A percentile compares a stretch with the other conserved stretches of the same genome.
Conservation (phyloP, 2,113 vertebrate species). For the Rissa tridactyla region DNA sequence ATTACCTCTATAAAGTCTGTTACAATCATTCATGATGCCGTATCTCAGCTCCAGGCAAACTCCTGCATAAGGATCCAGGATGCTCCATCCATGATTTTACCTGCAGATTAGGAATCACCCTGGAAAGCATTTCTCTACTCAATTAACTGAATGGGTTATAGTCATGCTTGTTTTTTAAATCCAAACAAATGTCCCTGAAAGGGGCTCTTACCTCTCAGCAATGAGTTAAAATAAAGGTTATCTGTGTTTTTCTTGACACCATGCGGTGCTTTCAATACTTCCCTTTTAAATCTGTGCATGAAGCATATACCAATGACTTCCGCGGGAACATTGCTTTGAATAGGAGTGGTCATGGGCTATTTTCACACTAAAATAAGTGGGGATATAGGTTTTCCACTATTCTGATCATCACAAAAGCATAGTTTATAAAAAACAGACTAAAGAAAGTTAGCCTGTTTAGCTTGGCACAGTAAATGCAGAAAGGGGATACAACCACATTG, state of each 20-base stretch:
- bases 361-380: background rate
- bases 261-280: background rate
- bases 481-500: background rate
- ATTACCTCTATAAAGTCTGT: background rate
- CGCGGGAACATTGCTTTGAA: background rate
- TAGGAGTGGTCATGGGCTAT: background rate
- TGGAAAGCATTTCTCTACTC: background rate
- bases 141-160: background rate
- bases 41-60: background rate
- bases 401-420: background rate
- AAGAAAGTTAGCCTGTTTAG: background rate
- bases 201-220: rapidly evolving
- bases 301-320: background rate
- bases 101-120: background rate
- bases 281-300: background rate
- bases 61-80: background rate
- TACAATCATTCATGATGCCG: background rate
- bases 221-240: background rate
- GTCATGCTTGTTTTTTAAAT: background rate
- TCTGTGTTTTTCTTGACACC: background rate
- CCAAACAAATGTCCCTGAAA: background rate
- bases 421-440: background rate
- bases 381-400: background rate
- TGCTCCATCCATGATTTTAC: background rate
- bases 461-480: background rate